Conservation (phyloP, 2,797 vertebrate genomes). For the Anguilla megastoma region DNA sequence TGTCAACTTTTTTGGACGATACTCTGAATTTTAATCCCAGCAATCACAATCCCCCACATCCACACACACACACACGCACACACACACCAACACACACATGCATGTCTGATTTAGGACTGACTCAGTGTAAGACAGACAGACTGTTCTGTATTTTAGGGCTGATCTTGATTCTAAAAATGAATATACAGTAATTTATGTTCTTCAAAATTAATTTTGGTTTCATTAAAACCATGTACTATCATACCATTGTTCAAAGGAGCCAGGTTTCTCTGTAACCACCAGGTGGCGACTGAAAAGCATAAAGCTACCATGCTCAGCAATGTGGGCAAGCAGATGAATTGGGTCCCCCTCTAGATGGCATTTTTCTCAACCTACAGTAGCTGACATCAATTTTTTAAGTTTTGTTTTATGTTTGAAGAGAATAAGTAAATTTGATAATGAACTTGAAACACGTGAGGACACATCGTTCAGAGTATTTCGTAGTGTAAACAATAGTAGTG, state of each 20-base stretch:
- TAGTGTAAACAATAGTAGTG: background rate
- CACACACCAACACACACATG: too few relatives aligned
- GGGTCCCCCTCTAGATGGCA: constrained; percentile 20
- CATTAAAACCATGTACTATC: background rate
- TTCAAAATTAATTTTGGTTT: background rate
- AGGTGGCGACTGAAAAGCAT: constrained; percentile 52
- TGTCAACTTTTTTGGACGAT: background rate
- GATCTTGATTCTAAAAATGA: constrained; percentile 30
- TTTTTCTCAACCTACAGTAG: constrained; percentile 31
- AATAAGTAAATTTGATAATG: constrained; percentile 31
- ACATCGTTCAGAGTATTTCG: constrained; percentile 12
- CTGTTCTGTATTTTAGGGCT: background rate
- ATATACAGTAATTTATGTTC: background rate
- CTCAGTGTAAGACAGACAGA: background rate
- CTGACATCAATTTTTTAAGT: constrained; percentile 38
- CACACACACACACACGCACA: constrained; percentile 13
- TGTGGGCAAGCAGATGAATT: background rate
- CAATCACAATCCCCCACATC: background rate
- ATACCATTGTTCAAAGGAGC: constrained; percentile 8
- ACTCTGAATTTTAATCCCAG: background rate
- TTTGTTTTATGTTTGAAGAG: constrained; percentile 21
- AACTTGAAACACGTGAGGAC: constrained; percentile 36
- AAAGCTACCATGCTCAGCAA: background rate
- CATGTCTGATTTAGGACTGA: background rate
- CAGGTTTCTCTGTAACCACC: constrained; percentile 52